Base-by-base conservation (phyloP, 2,797 vertebrate genomes). In the Pteropus rufus region DNA sequence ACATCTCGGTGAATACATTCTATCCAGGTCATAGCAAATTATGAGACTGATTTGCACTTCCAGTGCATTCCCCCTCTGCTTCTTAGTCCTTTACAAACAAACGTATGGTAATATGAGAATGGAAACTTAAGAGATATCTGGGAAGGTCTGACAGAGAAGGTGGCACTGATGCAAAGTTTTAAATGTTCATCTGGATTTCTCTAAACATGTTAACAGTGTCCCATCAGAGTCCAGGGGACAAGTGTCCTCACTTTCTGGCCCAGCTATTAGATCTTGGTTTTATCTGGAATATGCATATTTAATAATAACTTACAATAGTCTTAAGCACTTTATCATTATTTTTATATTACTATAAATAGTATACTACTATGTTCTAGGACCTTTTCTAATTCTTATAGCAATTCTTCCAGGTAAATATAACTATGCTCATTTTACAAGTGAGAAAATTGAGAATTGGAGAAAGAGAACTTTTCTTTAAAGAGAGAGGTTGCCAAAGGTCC, bases 11-110 rank as follows among this genome's bases (percentile, higher is more conserved):
- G 85, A 81, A 31, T 79, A 60, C 54, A 11, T 79, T 96, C 41
- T 69, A 60, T 86, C 60, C 76, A 95, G 82, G 36, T 94, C 52
- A 76, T 81, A 64, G 81, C 83, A 92, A 95, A 91, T 91, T 80
- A 76, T 76, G 64, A 96, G 46, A 67, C 19, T 83, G 29, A 91
- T 92, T 95, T 90, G 54, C 29, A 83, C n/a, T 93, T 94, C 23
- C 77, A 81, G 62, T n/a, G 23, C 6, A 6, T 88, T 79, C 72
- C 15, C 82, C 6, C 18, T 87, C 10, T 69, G 19, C 49, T 87
- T 93, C 62, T 11, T 76, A 80, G 60, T 79, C 60, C 29, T 95
- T 91, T 90, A 49, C 10, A 91, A 92, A 89, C 39, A 70, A 54
- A 29, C 70, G n/a, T 46, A 5, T 72, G 34, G 23, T 46, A 52